Evolutionary conservation across 2,888 invertebrate genomes (phyloP).

Genomic region (Morpho achilles): DNA sequence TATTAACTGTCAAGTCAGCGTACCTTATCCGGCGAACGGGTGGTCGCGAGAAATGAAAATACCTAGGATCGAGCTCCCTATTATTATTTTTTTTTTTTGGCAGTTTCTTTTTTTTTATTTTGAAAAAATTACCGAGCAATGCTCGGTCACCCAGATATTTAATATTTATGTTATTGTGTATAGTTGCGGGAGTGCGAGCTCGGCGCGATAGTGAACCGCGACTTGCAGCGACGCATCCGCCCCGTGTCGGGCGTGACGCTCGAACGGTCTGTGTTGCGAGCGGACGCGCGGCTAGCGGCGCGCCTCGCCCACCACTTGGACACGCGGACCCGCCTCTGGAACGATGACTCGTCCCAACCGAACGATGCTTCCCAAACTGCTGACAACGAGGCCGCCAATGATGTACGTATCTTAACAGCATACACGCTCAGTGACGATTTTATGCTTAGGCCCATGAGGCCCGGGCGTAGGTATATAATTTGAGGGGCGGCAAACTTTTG

Average conservation of each 20-base stretch:
- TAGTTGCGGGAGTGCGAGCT: conserved; percentile 94
- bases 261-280: conserved; percentile 91
- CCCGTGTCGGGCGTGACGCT: conserved; percentile 94
- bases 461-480: no score
- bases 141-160: no score
- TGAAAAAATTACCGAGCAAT: no score
- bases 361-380: neutral
- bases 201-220: conserved; percentile 97
- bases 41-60: no score
- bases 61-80: no score
- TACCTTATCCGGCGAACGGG: no score
- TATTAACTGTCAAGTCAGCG: no score
- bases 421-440: no score
- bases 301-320: conserved; percentile 95
- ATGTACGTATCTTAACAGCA: neutral
- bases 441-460: no score
- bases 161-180: neutral
- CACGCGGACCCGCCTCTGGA: conserved; percentile 91
- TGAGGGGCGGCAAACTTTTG: no score
- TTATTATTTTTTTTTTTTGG: no score
- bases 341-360: conserved; percentile 16
- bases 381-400: neutral
- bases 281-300: conserved; percentile 95
- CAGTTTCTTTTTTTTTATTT: no score
- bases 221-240: conserved; percentile 95